phyloP scores from a whole-genome alignment of 2,888 invertebrate species.

The Lobophora halterata region DNA sequence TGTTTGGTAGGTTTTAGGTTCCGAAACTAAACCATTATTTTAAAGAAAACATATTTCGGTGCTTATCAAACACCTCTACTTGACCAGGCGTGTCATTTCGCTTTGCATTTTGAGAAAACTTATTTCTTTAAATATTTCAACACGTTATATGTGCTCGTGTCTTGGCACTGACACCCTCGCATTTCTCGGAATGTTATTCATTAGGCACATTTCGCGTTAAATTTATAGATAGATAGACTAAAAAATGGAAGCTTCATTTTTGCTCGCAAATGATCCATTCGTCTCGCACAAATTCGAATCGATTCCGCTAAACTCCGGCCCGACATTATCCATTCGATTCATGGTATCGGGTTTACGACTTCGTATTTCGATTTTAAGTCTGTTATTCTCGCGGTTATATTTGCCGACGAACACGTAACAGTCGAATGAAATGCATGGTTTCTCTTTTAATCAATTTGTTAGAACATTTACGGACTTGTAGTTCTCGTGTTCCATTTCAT shows the following conservation, averaged over 20 bases:
- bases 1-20: no score
- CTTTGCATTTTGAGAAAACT: slow-evolving; percentile 46
- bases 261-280: slow-evolving; percentile 4
- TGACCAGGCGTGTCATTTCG: slow-evolving; percentile 45
- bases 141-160: slow-evolving; percentile 38
- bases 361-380: slow-evolving; percentile 24
- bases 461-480: slow-evolving; percentile 41
- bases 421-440: slow-evolving; percentile 45
- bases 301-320: slow-evolving; percentile 3
- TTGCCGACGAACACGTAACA: slow-evolving; percentile 27
- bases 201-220: slow-evolving; percentile 26
- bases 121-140: slow-evolving; percentile 42
- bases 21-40: no score
- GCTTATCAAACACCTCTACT: background rate
- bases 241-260: background rate
- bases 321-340: slow-evolving; percentile 19
- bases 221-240: background rate
- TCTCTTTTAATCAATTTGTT: slow-evolving; percentile 51
- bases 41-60: background rate
- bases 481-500: slow-evolving; percentile 24
- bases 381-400: slow-evolving; percentile 22
- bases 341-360: slow-evolving; percentile 15
- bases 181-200: slow-evolving; percentile 38
- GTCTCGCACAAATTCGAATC: slow-evolving; percentile 10
- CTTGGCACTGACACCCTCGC: slow-evolving; percentile 41